These are phyloP conservation scores for Heliconius sara DNA, from an alignment of 2,888 invertebrate species.

Conservation along the genomic window DNA sequence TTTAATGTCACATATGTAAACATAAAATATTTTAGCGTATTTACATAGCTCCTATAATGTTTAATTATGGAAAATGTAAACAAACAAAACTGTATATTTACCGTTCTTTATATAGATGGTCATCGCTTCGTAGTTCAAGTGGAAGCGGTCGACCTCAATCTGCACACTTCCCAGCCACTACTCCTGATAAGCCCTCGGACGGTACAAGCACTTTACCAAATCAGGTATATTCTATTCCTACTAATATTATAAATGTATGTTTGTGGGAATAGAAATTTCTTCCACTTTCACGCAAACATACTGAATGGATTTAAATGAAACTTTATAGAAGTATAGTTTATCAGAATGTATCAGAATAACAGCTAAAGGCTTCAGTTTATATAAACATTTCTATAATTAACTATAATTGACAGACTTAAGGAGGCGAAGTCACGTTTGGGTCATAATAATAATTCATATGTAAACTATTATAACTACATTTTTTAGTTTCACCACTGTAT, in stretches of 20 bases:
- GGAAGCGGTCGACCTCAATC: slow-evolving; percentile 78
- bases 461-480: not conserved
- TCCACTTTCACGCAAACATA: too few species aligned
- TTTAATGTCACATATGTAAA: not conserved
- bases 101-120: slow-evolving; percentile 64
- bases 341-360: too few species aligned
- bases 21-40: too few species aligned
- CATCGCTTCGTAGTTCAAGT: slow-evolving; percentile 85
- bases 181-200: slow-evolving; percentile 59
- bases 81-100: not conserved
- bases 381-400: too few species aligned
- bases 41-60: not conserved
- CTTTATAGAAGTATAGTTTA: too few species aligned
- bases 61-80: not conserved
- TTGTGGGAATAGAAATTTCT: too few species aligned
- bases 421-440: too few species aligned
- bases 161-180: slow-evolving; percentile 67
- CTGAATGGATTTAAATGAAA: too few species aligned
- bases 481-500: too few species aligned
- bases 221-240: slow-evolving; percentile 55
- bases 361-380: too few species aligned
- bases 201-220: slow-evolving; percentile 64
- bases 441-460: not conserved
- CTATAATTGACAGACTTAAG: too few species aligned
- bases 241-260: too few species aligned